Evolutionary conservation across 2,888 invertebrate genomes (phyloP).

Genomic region (Dynastes grantii): DNA sequence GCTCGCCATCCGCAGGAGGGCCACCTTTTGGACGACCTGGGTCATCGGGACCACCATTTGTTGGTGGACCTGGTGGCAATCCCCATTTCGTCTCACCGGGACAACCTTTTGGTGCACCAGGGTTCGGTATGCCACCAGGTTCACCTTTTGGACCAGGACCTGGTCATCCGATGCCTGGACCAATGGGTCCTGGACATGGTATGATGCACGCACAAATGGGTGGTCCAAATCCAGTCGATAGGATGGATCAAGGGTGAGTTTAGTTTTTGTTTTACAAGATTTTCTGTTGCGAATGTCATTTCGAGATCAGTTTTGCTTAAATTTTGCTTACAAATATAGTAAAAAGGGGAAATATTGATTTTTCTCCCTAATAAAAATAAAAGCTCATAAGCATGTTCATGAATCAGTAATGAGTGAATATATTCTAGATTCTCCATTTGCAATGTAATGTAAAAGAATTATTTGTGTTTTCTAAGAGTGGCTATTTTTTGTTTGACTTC

Average conservation of each 20-base stretch:
- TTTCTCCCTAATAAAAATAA: too few species aligned
- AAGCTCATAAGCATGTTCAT: too few species aligned
- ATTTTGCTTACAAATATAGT: too few species aligned
- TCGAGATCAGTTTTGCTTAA: too few species aligned
- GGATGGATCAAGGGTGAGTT: constrained; percentile 84
- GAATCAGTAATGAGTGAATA: too few species aligned
- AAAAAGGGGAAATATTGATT: too few species aligned
- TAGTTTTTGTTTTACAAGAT: constrained; percentile 38
- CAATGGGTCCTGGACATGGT: constrained; percentile 76
- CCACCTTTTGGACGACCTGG: constrained; percentile 77
- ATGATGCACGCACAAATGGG: constrained; percentile 76
- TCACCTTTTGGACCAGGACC: constrained; percentile 81
- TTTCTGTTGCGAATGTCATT: not conserved
- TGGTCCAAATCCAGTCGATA: constrained; percentile 86
- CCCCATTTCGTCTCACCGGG: constrained; percentile 79
- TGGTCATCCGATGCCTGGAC: constrained; percentile 76
- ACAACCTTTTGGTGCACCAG: constrained; percentile 77
- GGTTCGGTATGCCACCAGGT: constrained; percentile 81
- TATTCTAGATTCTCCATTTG: too few species aligned
- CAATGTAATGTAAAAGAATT: too few species aligned
- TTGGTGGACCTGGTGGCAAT: constrained; percentile 78
- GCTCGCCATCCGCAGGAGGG: constrained; percentile 77
- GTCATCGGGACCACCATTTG: constrained; percentile 82
- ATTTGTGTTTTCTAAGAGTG: too few species aligned
- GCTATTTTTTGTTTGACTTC: too few species aligned